Base-by-base conservation (phyloP, 2,113 vertebrate genomes). In the Naja naja region DNA sequence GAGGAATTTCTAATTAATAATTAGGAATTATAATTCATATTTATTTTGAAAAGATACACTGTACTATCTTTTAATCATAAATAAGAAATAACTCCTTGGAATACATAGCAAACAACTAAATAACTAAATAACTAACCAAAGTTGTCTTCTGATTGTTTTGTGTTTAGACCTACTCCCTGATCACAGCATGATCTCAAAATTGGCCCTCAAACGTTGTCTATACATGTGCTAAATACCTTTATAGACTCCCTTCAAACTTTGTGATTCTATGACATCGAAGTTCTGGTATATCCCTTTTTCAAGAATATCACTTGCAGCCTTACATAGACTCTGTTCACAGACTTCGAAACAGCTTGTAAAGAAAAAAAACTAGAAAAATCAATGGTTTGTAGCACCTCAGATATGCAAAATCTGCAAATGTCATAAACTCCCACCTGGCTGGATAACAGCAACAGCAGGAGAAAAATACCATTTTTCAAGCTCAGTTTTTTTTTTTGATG, bases 291-390 rank as follows among this genome's bases (percentile, higher is more conserved):
- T 81, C 18, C 74, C 34, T 22, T 9, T 43, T 81, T 39, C 18
- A 43, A 81, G 74, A 81, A 39, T 81, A 39, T 81, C 6, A 39
- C 14, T 20, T 81, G 6, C 16, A 81, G 34, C 6, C 74, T 64
- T 92, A 87, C 69, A 89, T 92, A 91, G 69, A 22, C 93, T 96
- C 90, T 1, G 87, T 94, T 20, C n/a, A 89, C 69, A 94, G 93
- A 12, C 85, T 92, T 94, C 14, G 91, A 54, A 96, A 30, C 90
- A 92, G 53, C 89, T 90, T 93, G 86, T 16, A 89, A 91, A 91
- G n/a, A 92, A 7, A 86, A 94, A 11, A 55, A 69, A 30, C 89
- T 88, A 10, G 92, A n/a, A 90, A 81, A 93, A 92, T 87, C 60
- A 93, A 47, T 89, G 91, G 49, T 34, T 93, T 94, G 0, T 55